Evolutionary conservation across 2,113 vertebrate genomes (phyloP), one percentile per base, ranked within the genome.

Genomic region (Pungitius pungitius): DNA sequence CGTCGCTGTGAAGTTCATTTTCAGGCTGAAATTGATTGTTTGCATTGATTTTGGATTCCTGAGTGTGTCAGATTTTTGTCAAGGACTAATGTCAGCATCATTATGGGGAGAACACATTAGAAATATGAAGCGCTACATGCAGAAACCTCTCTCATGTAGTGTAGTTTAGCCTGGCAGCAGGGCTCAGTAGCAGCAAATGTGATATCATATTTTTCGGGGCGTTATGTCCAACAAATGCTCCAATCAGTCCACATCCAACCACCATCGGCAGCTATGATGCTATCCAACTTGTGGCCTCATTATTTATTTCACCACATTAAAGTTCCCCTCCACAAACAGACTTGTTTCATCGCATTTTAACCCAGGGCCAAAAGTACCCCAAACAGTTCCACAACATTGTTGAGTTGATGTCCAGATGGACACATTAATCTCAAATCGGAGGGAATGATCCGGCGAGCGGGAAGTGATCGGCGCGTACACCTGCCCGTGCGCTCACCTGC

Each of bases 401-500:
- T 15, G 45, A 73, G 69, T 84, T 70, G 81, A 77, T 77, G 24
- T 65, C 80, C 87, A 90, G 84, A 82, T 89, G 87, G 86, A 78
- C 35, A 47, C 72, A 84, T 90, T 79, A 82, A 82, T 84, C 61
- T 84, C 56, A 72, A 73, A 73, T 88, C 83, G 78, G 77, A 57
- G 60, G 13, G 24, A 79, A 47, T 22, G 73, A 37, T 78, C 40
- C 64, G 40, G 30, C 67, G 80, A 59, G 71, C 73, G 63, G 43
- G 54, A 71, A 75, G 76, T 24, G 75, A 69, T 73, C 49, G 65
- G 52, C 2, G 49, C 35, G 0, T 65, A 74, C 78, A 86, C 87
- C 87, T 89, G 82, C 71, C 63, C 22, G 72, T 1, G 55, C 78
- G 77, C 87, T 83, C 85, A 89, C 83, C 82, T 88, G 84, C 85